Base-by-base conservation (phyloP, 1,140 invertebrate species). In the Aphelenchoides besseyi region DNA sequence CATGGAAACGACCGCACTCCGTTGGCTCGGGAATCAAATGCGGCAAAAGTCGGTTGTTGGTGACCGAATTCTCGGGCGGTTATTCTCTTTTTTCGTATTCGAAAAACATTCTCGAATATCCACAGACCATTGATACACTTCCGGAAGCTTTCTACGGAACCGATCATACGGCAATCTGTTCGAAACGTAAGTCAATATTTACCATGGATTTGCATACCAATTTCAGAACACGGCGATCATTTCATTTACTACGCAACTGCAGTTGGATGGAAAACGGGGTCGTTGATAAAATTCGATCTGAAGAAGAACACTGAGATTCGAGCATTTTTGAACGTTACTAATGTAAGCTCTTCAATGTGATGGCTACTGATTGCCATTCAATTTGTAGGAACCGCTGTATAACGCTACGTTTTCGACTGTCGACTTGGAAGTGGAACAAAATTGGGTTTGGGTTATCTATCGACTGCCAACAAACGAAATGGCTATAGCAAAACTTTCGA, bases 341-440 rank as follows among this genome's bases (percentile, higher is more conserved):
- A 59, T 5, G 55, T 18, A 33, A 59, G 55, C 37, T 8, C n/a
- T 41, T 41, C 37, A 41, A 41, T 8, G n/a, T n/a, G 5, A 41
- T 41, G n/a, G 37, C n/a, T n/a, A 41, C n/a, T 41, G 5, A n/a
- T 41, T 41, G 5, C n/a, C 5, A 5, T 8, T n/a, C n/a, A 41
- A 41, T n/a, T 59, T 59, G 5, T 33, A 59, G 55, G 18, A 18
- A 8, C 55, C 55, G 5, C 55, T 59, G 12, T 59, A 59, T 33
- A 59, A 59, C 55, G 18, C 5, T 33, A 8, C 55, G 12, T 48
- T 48, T 48, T 59, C 55, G 18, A 33, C 5, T 28, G 55, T 59
- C 5, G 55, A 59, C 18, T 59, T 59, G 55, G 55, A 59, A 33
- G 55, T 33, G 5, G 55, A 59, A 5, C 5, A 33, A 8, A 23